Evolutionary conservation across 2,797 vertebrate genomes (phyloP), one percentile per base, ranked within the genome.

Genomic region (Pempheris klunzingeri): DNA sequence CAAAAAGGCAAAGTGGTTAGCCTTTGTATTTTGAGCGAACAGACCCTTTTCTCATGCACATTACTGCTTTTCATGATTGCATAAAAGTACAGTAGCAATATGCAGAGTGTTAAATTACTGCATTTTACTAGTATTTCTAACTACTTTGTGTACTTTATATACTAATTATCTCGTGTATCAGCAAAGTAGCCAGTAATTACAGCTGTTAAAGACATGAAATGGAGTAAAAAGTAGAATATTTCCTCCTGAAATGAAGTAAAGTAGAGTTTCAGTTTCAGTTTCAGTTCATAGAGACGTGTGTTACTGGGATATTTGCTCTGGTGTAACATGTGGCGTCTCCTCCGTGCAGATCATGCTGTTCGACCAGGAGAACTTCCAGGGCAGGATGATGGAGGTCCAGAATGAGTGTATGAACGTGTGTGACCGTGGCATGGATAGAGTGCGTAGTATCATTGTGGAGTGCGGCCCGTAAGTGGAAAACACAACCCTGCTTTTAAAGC

Each of bases 301-400:
- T 24, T 4, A 10, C 5, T 24, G 22, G 57, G 22, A 26, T 32
- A 34, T 47, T n/a, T n/a, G n/a, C n/a, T n/a, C 20, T 28, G 32
- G 3, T 28, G 15, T 74, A 64, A 74, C 46, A 0, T 46, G 20
- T 36, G 26, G 5, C n/a, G 3, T 70, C 15, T 66, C 50, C 34
- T 61, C 39, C 44, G 43, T 71, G 10, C 92, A 99, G 98, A 95
- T 99, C 78, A 88, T 96, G 74, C 85, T 97, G 92, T 99, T 97
- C 7, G 97, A 98, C 62, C 97, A 98, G 94, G 98, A 99, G 94
- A 99, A 98, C 93, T 98, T 99, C 95, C 97, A 99, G 93, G 98
- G 98, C 84, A 94, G 93, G 65, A 95, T 96, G 92, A 94, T 96
- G 83, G 97, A 98, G 92, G 94, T 99, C 92, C 95, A 96, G 1